Conservation (phyloP, 1,140 invertebrate genomes). For the Anadara kagoshimensis region DNA sequence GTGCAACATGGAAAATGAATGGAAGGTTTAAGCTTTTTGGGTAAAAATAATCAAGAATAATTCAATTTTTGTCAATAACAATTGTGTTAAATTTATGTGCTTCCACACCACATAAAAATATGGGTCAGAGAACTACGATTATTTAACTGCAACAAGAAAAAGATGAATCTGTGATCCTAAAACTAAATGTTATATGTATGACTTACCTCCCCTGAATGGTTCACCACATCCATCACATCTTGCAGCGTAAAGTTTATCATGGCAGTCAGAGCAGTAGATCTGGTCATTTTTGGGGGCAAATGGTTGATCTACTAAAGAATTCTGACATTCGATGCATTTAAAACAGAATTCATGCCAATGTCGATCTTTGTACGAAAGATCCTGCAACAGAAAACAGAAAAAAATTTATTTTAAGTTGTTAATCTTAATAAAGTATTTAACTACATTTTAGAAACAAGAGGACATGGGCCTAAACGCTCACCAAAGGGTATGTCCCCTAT, state of each 20-base stretch:
- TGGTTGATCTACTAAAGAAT: constrained; percentile 98
- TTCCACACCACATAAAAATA: too few species aligned
- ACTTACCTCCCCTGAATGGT: constrained; percentile 98
- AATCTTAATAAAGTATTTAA: neutral
- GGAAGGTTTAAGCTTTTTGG: too few species aligned
- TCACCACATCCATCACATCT: constrained; percentile 98
- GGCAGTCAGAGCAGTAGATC: constrained; percentile 99
- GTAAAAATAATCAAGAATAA: too few species aligned
- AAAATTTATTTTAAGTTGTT: constrained; percentile 12
- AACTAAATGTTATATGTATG: constrained; percentile 5
- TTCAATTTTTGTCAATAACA: too few species aligned
- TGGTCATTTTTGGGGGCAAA: constrained; percentile 96
- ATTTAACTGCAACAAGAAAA: too few species aligned
- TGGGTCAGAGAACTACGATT: too few species aligned
- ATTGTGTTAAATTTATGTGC: too few species aligned
- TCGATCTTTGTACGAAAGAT: constrained; percentile 98
- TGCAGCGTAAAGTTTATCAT: constrained; percentile 98
- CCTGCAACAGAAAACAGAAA: constrained; percentile 79
- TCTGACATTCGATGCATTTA: constrained; percentile 97
- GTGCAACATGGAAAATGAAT: too few species aligned
- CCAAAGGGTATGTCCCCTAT: too few species aligned
- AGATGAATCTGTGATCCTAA: neutral
- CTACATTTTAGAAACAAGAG: neutral
- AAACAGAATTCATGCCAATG: constrained; percentile 99
- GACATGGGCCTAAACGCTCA: too few species aligned